Conservation (phyloP, 2,113 vertebrate genomes). For the Callaeas wilsoni region DNA sequence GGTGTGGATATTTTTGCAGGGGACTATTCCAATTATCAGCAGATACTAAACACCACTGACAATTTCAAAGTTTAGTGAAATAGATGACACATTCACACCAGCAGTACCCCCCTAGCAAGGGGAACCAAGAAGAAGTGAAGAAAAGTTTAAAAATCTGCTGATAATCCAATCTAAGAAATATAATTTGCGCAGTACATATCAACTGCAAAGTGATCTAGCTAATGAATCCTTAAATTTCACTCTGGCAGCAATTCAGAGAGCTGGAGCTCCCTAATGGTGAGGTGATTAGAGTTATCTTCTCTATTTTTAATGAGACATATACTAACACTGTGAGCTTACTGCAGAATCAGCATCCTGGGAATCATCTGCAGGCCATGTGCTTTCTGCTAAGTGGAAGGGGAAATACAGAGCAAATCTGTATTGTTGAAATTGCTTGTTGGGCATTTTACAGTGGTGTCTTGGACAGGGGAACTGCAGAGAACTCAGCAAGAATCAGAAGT, state of each 20-base stretch:
- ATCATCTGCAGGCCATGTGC: not conserved
- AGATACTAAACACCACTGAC: not conserved
- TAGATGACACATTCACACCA: not conserved
- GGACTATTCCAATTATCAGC: not conserved
- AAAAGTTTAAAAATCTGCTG: not conserved
- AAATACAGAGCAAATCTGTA: not conserved
- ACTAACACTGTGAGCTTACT: not conserved
- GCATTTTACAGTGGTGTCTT: not conserved
- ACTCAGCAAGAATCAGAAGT: not conserved
- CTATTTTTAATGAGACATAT: constrained; percentile 7
- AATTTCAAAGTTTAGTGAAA: not conserved
- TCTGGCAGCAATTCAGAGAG: not conserved
- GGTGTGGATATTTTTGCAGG: not conserved
- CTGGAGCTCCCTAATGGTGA: not conserved
- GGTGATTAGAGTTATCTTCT: not conserved
- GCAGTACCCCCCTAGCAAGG: not conserved
- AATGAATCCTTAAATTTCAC: not conserved
- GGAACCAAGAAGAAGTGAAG: not conserved
- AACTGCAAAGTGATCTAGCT: not conserved
- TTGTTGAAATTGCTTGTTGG: not conserved
- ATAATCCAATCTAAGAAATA: not conserved
- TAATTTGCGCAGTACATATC: not conserved
- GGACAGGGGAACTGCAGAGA: not conserved
- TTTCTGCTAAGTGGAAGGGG: not conserved
- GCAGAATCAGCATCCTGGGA: not conserved